A percentile compares a stretch with the other conserved stretches of the same genome.
phyloP scores from a whole-genome alignment of 1,140 invertebrate genomes.

The Drosophila burlai region DNA sequence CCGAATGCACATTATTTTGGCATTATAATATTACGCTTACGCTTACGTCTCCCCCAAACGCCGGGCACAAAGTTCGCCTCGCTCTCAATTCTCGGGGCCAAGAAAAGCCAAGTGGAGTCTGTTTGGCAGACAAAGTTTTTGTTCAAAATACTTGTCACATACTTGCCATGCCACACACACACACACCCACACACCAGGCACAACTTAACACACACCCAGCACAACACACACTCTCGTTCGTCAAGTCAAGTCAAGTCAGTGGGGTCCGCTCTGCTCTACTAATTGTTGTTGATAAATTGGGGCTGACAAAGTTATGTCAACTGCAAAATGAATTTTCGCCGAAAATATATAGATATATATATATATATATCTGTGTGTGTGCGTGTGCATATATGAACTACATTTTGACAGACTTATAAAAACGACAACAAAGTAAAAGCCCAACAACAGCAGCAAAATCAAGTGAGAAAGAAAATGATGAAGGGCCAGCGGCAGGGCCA shows the following conservation, averaged over 20 bases:
- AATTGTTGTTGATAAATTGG: conserved; percentile 84
- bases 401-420: conserved; percentile 81
- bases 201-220: background rate
- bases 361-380: background rate
- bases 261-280: conserved; percentile 67
- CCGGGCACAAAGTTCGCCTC: conserved; percentile 20
- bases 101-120: conserved; percentile 55
- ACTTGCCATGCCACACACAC: conserved; percentile 67
- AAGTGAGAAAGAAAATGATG: conserved; percentile 40
- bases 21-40: conserved; percentile 76
- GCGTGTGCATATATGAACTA: conserved; percentile 68
- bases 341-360: conserved; percentile 41
- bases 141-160: conserved; percentile 80
- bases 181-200: conserved; percentile 29
- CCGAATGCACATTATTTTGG: conserved; percentile 69
- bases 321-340: conserved; percentile 83
- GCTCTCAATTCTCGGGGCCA: conserved; percentile 30
- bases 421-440: conserved; percentile 64
- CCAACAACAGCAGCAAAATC: conserved; percentile 58
- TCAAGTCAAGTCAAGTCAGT: conserved; percentile 27
- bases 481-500: conserved; percentile 47
- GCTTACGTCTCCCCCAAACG: conserved; percentile 15
- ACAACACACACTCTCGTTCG: conserved; percentile 17
- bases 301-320: conserved; percentile 82
- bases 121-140: conserved; percentile 76